These are phyloP conservation scores for Periparus ater DNA, from an alignment of 2,797 vertebrate genomes.

Conservation along the genomic window DNA sequence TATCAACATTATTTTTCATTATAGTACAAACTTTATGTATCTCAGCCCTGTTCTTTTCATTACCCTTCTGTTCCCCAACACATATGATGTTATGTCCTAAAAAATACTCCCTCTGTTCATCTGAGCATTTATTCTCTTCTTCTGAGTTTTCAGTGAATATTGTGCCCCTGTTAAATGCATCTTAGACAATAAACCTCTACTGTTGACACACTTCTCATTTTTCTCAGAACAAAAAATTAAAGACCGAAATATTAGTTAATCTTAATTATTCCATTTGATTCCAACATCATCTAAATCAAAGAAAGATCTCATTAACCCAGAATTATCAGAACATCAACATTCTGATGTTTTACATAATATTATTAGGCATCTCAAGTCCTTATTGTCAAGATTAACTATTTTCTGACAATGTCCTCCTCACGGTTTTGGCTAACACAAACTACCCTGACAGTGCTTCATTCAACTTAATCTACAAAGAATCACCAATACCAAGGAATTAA, in stretches of 20 bases:
- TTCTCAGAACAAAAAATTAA: neutral
- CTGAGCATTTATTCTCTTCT: neutral
- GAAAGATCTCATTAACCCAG: neutral
- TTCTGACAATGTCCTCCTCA: neutral
- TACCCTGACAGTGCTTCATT: neutral
- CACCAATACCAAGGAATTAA: neutral
- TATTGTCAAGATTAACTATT: neutral
- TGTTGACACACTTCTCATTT: neutral
- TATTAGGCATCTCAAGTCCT: neutral
- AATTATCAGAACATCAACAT: neutral
- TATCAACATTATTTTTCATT: slow-evolving; percentile 9
- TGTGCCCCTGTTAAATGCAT: neutral
- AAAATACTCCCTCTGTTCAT: neutral
- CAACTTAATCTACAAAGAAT: neutral
- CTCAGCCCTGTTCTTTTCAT: neutral
- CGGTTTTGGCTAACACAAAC: neutral
- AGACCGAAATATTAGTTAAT: neutral
- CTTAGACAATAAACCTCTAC: neutral
- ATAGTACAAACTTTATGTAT: neutral
- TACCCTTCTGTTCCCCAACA: neutral
- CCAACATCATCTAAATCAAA: neutral
- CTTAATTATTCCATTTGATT: neutral
- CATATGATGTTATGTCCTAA: neutral
- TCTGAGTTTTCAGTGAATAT: neutral
- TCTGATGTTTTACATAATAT: neutral